These are phyloP conservation scores for Hycleus cichorii DNA, from an alignment of 1,140 invertebrate genomes.

Conservation along the genomic window DNA sequence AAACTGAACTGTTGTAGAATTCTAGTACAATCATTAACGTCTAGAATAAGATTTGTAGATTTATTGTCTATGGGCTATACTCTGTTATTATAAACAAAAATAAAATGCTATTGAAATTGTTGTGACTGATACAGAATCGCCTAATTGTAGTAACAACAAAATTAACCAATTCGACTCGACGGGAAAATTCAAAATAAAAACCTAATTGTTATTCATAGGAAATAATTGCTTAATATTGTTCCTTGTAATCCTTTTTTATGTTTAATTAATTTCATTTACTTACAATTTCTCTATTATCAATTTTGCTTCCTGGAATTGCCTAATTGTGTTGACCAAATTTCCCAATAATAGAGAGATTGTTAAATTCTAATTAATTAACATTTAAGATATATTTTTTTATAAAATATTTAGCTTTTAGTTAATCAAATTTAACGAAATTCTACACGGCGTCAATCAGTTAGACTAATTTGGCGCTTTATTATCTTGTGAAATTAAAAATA, in stretches of 20 bases:
- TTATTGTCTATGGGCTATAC: slow-evolving; percentile 2
- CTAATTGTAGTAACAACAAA: slow-evolving; percentile 9
- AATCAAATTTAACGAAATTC: too few relatives aligned
- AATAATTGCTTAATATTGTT: slow-evolving; percentile 10
- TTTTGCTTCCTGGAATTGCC: too few relatives aligned
- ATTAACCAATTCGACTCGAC: too few relatives aligned
- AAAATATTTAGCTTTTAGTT: too few relatives aligned
- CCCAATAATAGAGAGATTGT: too few relatives aligned
- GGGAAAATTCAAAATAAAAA: background rate
- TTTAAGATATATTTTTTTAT: too few relatives aligned
- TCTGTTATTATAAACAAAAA: background rate
- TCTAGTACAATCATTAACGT: slow-evolving; percentile 14
- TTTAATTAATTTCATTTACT: background rate
- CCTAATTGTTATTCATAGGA: slow-evolving; percentile 3
- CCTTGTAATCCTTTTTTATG: background rate
- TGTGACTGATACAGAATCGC: slow-evolving; percentile 22
- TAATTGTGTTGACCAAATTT: too few relatives aligned
- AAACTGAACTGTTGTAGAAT: slow-evolving; percentile 8
- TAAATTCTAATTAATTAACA: too few relatives aligned
- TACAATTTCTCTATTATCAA: too few relatives aligned
- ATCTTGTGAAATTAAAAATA: too few relatives aligned
- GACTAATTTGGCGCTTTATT: too few relatives aligned
- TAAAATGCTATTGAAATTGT: slow-evolving; percentile 17
- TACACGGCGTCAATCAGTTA: too few relatives aligned
- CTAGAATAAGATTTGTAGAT: slow-evolving; percentile 1